Conservation (phyloP, 2,113 vertebrate species). For the Columbina picui region DNA sequence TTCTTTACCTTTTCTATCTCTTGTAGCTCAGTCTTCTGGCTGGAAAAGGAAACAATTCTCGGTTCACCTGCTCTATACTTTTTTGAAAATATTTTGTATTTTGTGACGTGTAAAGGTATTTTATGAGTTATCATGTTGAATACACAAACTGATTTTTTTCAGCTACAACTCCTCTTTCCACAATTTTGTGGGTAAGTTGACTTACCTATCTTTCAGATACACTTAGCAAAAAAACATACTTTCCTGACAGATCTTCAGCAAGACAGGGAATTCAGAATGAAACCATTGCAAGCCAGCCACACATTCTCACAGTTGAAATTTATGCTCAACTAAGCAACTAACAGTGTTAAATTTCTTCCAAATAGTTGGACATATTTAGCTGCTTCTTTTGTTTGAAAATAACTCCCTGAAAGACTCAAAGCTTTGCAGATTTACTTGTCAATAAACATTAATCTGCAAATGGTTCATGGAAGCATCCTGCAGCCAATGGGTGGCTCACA, state of each 20-base stretch:
- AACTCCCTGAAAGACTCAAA: conserved; percentile 49
- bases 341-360: conserved; percentile 38
- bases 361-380: conserved; percentile 53
- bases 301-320: neutral
- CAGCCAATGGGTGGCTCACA: conserved; percentile 22
- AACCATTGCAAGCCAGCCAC: neutral
- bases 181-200: neutral
- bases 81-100: neutral
- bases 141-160: neutral
- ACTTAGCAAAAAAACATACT: neutral
- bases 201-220: neutral
- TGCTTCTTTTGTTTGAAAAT: conserved; percentile 64
- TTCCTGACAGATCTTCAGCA: neutral
- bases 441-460: conserved; percentile 63
- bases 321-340: conserved; percentile 36
- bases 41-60: neutral
- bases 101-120: neutral
- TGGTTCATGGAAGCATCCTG: conserved; percentile 17
- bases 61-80: fast-evolving
- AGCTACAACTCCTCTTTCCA: neutral
- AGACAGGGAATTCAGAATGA: neutral
- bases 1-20: neutral
- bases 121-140: neutral
- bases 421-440: conserved; percentile 56
- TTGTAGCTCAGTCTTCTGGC: neutral